Evolutionary conservation across 2,797 vertebrate species (phyloP), one percentile per base, ranked within the genome.

Genomic region (Lerista edwardsae): DNA sequence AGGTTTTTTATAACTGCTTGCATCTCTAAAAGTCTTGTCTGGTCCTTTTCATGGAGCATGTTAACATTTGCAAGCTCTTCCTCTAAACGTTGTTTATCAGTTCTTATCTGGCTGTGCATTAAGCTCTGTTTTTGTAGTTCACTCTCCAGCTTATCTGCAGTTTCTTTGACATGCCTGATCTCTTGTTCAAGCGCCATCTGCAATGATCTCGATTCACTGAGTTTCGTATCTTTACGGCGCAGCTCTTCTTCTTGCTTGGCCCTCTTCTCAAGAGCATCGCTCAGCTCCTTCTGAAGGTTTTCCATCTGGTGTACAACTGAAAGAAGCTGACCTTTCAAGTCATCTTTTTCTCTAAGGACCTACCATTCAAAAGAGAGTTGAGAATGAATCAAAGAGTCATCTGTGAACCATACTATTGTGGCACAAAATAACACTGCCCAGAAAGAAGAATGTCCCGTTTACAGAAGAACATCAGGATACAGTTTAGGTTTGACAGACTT

Each of bases 221-320:
- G 94, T 84, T 97, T 97, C 90, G 96, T 93, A 74, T 98, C 97
- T 91, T 97, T 97, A 84, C 95, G 94, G 51, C 95, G 96, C 57
- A 98, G 94, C 51, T 98, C 97, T 83, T 99, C 98, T 88, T 98
- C 98, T 34, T 98, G 97, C 90, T 96, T 96, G 81, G 97, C 97
- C 85, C 97, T 96, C n/a, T 96, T 97, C 79, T 95, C 94, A 80
- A 98, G 94, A 57, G 96, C 96, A 64, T 98, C 97, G 36, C 95
- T 93, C 59, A 99, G 93, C 90, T 99, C 98, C 92, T 97, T 97
- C 73, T 91, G 96, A 90, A 97, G 96, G 3, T 87, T 97, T 92
- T 98, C 98, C 29, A 95, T 94, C 91, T 98, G 97, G 92, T 97
- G 97, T 90, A 97, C 89, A n/a, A 97, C 96, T 87, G 93, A 90